Conservation (phyloP, 2,888 invertebrate genomes). For the Polyploca ridens region DNA sequence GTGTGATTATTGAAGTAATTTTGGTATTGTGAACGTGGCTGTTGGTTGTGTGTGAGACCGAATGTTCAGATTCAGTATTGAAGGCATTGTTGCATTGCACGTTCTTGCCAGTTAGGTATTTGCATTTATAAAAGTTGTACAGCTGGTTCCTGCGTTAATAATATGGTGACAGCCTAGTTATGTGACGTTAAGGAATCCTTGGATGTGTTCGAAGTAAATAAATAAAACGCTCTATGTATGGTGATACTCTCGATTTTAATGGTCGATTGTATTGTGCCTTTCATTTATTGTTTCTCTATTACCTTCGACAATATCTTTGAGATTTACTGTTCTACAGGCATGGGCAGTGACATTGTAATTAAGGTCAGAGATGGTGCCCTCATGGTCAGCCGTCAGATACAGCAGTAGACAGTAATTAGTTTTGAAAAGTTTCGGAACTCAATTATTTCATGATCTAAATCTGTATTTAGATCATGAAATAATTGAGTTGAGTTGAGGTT, state of each 20-base stretch:
- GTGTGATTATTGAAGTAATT: slow-evolving; percentile 26
- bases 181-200: slow-evolving; percentile 15
- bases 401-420: not conserved
- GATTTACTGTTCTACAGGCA: not conserved
- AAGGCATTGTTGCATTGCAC: slow-evolving; percentile 55
- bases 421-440: not conserved
- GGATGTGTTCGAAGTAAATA: slow-evolving; percentile 3
- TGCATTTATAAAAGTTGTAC: slow-evolving; percentile 65
- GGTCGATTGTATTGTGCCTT: not conserved
- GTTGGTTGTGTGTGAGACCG: slow-evolving; percentile 28
- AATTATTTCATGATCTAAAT: not conserved
- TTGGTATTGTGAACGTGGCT: slow-evolving; percentile 31
- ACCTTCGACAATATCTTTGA: not conserved
- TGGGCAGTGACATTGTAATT: not conserved
- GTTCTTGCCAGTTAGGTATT: slow-evolving; percentile 51
- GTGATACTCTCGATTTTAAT: not conserved
- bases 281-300: not conserved
- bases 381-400: not conserved
- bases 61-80: slow-evolving; percentile 35
- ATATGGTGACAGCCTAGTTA: slow-evolving; percentile 12
- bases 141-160: slow-evolving; percentile 51
- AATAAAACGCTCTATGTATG: not conserved
- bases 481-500: too few species aligned
- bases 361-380: not conserved
- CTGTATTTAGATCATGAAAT: too few species aligned